Evolutionary conservation across 2,888 invertebrate species (phyloP).

Genomic region (Rhabditophanes sp.): DNA sequence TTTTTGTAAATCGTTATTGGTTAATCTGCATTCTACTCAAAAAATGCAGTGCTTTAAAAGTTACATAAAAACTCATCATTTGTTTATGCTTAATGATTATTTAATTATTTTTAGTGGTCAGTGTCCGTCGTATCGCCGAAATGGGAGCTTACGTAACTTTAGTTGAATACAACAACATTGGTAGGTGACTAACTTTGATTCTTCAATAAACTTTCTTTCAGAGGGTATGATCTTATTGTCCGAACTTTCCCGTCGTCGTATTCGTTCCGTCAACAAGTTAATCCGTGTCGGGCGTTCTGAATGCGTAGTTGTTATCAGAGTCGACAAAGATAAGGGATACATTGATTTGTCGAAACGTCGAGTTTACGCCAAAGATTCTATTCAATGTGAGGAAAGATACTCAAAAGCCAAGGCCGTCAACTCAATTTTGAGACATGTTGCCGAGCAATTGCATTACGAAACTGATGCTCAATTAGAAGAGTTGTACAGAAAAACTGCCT

Average conservation of each 20-base stretch:
- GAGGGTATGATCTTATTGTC: slow-evolving; percentile 84
- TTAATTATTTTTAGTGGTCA: slow-evolving; percentile 68
- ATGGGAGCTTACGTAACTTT: slow-evolving; percentile 94
- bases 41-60: no score
- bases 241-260: slow-evolving; percentile 90
- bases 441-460: slow-evolving; percentile 76
- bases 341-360: slow-evolving; percentile 97
- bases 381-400: slow-evolving; percentile 92
- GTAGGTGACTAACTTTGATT: slow-evolving; percentile 52
- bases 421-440: slow-evolving; percentile 89
- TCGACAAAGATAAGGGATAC: slow-evolving; percentile 98
- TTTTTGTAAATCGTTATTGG: no score
- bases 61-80: no score
- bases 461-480: slow-evolving; percentile 81
- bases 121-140: slow-evolving; percentile 87
- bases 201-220: slow-evolving; percentile 11
- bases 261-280: slow-evolving; percentile 94
- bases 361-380: slow-evolving; percentile 91
- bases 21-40: no score
- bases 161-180: slow-evolving; percentile 93
- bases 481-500: slow-evolving; percentile 79
- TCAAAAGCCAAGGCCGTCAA: slow-evolving; percentile 64
- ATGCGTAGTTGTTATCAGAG: slow-evolving; percentile 93
- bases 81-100: no score
- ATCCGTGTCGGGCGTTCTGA: slow-evolving; percentile 95